Evolutionary conservation across 2,797 vertebrate genomes (phyloP).

Genomic region (Cossypha caffra): DNA sequence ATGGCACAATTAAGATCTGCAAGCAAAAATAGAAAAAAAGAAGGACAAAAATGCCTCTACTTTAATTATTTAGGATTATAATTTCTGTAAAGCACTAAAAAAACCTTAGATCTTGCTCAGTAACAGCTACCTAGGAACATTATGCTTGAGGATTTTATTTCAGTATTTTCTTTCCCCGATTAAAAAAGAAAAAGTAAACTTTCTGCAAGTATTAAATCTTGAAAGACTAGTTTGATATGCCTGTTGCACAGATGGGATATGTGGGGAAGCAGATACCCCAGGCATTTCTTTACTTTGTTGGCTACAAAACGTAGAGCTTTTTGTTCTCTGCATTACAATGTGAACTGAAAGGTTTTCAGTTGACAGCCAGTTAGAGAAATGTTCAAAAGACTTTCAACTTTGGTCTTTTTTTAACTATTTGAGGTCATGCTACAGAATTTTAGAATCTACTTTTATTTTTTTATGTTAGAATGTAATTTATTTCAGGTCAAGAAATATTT

Average conservation of each 20-base stretch:
- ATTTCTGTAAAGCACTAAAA: neutral
- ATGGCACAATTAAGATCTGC: slow-evolving; percentile 65
- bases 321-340: neutral
- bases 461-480: neutral
- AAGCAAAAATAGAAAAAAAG: neutral
- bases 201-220: slow-evolving; percentile 1
- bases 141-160: neutral
- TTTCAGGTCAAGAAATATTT: neutral
- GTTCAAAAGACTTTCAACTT: neutral
- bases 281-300: neutral
- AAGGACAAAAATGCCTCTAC: neutral
- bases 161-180: neutral
- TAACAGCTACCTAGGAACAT: neutral
- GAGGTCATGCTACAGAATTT: neutral
- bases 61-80: neutral
- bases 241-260: neutral
- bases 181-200: neutral
- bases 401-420: neutral
- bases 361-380: neutral
- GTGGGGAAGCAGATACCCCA: neutral
- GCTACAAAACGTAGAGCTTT: slow-evolving; percentile 1
- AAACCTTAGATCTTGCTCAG: neutral
- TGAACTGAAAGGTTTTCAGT: neutral
- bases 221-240: neutral
- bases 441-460: neutral